Base-by-base conservation (phyloP, 2,113 vertebrate species). In the Oxygymnocypris stewartii region DNA sequence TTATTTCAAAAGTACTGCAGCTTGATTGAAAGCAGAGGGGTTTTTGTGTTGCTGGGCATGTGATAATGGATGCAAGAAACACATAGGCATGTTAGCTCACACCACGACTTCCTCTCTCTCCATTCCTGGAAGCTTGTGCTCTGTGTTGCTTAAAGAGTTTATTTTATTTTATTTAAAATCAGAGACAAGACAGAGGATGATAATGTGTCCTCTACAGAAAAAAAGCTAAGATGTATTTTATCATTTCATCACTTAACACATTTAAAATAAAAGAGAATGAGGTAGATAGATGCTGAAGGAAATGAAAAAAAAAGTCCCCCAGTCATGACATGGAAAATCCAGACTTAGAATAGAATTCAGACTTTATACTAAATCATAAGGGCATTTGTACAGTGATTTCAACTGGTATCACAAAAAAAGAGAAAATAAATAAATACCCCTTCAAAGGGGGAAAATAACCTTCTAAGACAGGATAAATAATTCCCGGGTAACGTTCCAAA, bases 341-440 rank as follows among this genome's bases (percentile, higher is more conserved):
- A 91, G 89, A n/a, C n/a, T n/a, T n/a, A n/a, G n/a, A n/a, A 90
- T 25, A 92, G 89, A 91, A 90, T 93, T 85, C 42, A 80, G 89
- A 90, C 87, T 92, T 94, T 94, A 93, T 92, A 93, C 88, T 94
- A 89, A 93, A 93, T 93, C 87, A 87, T 93, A 90, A 90, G 93
- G 93, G 91, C 90, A 93, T 94, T 92, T 92, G 89, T 94, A 94
- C 94, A 95, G 92, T 94, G 93, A 95, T 93, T 95, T 90, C 92
- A 94, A 94, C 93, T 92, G 89, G 89, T 93, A 93, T 92, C 89
- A 91, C 91, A 8, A n/a, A 78, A 90, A 90, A 90, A 35, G 3
- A 93, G 91, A 89, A 91, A 59, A 23, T 6, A 59, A 94, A 94
- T 93, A 93, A 95, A 94, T 94, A 94, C 92, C 89, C 94, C 87